A percentile compares a stretch with the other conserved stretches of the same genome.
phyloP scores from a whole-genome alignment of 2,888 invertebrate species.

The Napeogenes sylphis region DNA sequence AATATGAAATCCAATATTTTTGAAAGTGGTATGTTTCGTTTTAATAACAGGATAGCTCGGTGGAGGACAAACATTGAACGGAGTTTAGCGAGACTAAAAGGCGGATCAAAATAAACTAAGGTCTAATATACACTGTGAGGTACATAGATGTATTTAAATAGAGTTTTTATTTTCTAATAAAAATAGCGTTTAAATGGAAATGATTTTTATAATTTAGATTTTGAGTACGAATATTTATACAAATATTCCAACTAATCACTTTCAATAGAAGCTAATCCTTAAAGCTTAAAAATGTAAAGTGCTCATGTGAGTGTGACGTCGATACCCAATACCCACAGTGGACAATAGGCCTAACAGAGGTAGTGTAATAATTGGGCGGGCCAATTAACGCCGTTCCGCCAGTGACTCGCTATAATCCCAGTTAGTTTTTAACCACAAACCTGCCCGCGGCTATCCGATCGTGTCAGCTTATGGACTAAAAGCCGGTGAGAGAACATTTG shows the following conservation, averaged over 20 bases:
- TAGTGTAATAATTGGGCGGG: constrained; percentile 41
- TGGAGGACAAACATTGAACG: constrained; percentile 39
- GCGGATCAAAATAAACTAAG: constrained; percentile 33
- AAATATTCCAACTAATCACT: too few relatives aligned
- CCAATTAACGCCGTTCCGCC: constrained; percentile 40
- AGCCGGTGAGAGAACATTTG: constrained; percentile 23
- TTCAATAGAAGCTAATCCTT: too few relatives aligned
- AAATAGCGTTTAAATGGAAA: too few relatives aligned
- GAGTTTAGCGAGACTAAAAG: constrained; percentile 38
- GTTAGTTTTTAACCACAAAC: constrained; percentile 38
- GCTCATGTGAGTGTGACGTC: neutral
- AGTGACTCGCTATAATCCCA: constrained; percentile 34
- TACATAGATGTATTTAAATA: neutral
- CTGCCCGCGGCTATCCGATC: constrained; percentile 26
- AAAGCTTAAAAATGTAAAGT: too few relatives aligned
- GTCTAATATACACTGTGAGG: constrained; percentile 13
- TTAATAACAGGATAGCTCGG: constrained; percentile 43
- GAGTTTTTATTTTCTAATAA: neutral
- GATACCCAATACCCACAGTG: constrained; percentile 8
- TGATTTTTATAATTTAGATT: too few relatives aligned
- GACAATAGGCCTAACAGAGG: constrained; percentile 30
- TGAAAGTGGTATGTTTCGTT: constrained; percentile 39
- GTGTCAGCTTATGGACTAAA: constrained; percentile 26
- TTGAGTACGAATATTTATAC: too few relatives aligned
- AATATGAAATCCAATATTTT: constrained; percentile 42